Evolutionary conservation across 2,888 invertebrate genomes (phyloP), one percentile per base, ranked within the genome.

Genomic region (Argynnis bischoffii): DNA sequence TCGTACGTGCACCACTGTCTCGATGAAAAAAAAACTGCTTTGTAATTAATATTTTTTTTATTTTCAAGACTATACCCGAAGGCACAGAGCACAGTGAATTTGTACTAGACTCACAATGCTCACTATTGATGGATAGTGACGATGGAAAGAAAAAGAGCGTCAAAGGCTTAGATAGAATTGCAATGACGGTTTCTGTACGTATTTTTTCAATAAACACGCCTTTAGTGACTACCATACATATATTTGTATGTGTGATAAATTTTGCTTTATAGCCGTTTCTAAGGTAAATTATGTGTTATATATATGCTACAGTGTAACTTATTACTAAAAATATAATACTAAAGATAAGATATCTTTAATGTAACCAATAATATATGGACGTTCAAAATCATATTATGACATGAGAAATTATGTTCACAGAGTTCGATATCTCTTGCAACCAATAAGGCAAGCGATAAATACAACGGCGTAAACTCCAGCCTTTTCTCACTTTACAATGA

Each of bases 401-500:
- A 66, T 48, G 8, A 26, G 6, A 55, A 64, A 46, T 51, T 64
- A 41, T 61, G 56, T 51, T 57, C 67, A 55, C 61, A 88, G 90
- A 87, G 85, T 60, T 66, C 80, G 1, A 70, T 80, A 5, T 84
- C 87, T 3, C 56, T 84, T 26, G 80, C 80, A 41, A 82, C 79
- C n/a, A 83, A 80, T 64, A 77, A 70, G 35, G 72, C 69, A 13
- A 76, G 76, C 59, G 81, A 81, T 14, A 78, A 73, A 56, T 74
- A 64, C 51, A 81, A 78, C 48, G 78, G 78, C 51, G 74, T 79
- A 31, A 85, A 83, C 13, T 78, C 78, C 2, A 90, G 91, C 66
- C 71, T 90, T 6, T 85, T 80, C 65, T 90, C 90, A 0, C 74
- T 90, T 16, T 92, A 84, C 74, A 89, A 90, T 70, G 86, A 83